Conservation (phyloP, 1,140 invertebrate genomes). For the Manduca sexta region DNA sequence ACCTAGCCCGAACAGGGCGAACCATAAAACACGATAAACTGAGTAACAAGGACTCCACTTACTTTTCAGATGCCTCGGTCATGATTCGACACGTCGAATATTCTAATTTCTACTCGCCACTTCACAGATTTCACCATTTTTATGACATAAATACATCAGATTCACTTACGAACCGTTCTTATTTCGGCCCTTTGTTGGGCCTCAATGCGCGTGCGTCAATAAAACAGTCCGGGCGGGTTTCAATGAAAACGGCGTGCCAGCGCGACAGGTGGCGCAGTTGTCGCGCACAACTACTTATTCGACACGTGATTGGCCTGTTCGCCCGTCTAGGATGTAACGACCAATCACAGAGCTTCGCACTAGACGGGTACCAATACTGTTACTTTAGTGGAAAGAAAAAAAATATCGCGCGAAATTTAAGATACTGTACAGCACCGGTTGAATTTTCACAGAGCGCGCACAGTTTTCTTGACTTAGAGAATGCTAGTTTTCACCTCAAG, state of each 20-base stretch:
- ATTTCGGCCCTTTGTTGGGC: constrained; percentile 71
- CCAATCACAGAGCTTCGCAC: constrained; percentile 38
- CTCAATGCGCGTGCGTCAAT: constrained; percentile 67
- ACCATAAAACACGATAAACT: constrained; percentile 40
- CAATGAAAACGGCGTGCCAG: constrained; percentile 55
- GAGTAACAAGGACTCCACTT: constrained; percentile 62
- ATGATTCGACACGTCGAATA: constrained; percentile 81
- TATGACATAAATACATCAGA: constrained; percentile 80
- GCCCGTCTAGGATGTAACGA: constrained; percentile 19
- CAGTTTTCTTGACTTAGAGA: no score
- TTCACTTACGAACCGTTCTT: constrained; percentile 65
- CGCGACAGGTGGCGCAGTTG: constrained; percentile 60
- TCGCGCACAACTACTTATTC: constrained; percentile 36
- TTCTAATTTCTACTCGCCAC: constrained; percentile 80
- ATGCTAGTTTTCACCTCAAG: constrained; percentile 5
- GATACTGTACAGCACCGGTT: no score
- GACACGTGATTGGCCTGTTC: constrained; percentile 34
- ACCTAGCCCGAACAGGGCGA: constrained; percentile 56
- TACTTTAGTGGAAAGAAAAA: no score
- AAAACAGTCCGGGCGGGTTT: constrained; percentile 63
- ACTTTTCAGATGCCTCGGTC: constrained; percentile 85
- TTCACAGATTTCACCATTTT: constrained; percentile 80
- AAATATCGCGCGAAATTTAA: no score
- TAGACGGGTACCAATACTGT: constrained; percentile 27
- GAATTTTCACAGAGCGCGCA: no score